These are phyloP conservation scores for Gallirallus australis DNA, from an alignment of 2,797 vertebrate species.

Conservation along the genomic window DNA sequence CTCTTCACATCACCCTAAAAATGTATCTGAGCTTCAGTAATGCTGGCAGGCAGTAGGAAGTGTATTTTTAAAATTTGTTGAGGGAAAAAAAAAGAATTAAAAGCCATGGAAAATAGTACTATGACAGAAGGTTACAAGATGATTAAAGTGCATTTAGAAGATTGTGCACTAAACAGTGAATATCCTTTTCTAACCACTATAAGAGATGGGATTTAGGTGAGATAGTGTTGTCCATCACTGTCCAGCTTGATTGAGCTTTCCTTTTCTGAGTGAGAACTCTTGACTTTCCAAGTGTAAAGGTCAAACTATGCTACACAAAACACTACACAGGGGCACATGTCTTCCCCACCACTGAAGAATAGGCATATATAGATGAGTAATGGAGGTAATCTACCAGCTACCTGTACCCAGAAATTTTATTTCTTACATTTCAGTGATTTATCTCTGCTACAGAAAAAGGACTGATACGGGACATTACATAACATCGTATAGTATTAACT, in stretches of 20 bases:
- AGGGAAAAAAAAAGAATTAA: neutral
- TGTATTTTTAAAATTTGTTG: neutral
- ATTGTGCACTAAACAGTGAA: neutral
- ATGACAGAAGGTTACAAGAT: neutral
- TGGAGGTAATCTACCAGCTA: neutral
- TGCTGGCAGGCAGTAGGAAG: neutral
- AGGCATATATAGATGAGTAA: neutral
- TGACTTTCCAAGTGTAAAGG: neutral
- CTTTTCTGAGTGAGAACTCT: neutral
- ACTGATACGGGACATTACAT: neutral
- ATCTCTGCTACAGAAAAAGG: neutral
- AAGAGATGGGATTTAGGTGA: neutral
- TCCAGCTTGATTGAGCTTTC: neutral
- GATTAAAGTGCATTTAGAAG: neutral
- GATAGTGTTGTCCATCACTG: fast-evolving
- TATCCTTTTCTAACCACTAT: neutral
- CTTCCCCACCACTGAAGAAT: neutral
- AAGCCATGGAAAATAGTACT: neutral
- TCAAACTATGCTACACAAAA: neutral
- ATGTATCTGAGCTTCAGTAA: neutral
- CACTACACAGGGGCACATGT: neutral
- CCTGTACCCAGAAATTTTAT: neutral
- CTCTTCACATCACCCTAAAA: neutral
- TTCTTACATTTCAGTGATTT: neutral
- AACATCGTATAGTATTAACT: neutral